Conservation (phyloP, 2,113 vertebrate genomes). For the Sterrhoptilus dennistouni region DNA sequence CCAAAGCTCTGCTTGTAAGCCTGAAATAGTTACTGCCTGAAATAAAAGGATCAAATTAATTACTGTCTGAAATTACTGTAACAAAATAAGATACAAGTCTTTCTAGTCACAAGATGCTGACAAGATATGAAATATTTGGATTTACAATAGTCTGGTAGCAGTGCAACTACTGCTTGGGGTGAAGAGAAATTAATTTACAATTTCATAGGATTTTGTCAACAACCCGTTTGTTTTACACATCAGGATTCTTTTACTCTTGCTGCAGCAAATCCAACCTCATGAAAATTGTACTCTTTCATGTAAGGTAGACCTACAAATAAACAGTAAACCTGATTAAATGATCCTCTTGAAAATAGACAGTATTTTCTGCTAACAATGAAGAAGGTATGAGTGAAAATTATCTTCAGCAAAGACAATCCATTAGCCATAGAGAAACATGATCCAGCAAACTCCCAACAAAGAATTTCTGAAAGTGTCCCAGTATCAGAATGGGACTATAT, state of each 20-base stretch:
- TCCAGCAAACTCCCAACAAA: not conserved
- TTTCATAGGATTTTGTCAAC: not conserved
- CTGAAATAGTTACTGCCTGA: conserved; percentile 25
- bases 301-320: not conserved
- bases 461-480: not conserved
- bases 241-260: not conserved
- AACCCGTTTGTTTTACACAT: not conserved
- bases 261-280: not conserved
- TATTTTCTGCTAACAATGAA: not conserved
- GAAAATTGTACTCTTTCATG: not conserved
- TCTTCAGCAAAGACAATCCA: not conserved
- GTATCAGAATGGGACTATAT: not conserved
- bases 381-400: not conserved
- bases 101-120: conserved; percentile 11
- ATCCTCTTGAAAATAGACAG: not conserved
- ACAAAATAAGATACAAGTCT: conserved; percentile 7
- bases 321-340: not conserved
- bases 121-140: not conserved
- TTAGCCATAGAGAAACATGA: not conserved
- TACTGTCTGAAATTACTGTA: conserved; percentile 34
- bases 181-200: not conserved
- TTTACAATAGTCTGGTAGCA: not conserved
- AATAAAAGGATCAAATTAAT: conserved; percentile 32
- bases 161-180: not conserved
- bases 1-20: not conserved